These are phyloP conservation scores for Nemotelus nigrinus DNA, from an alignment of 2,888 invertebrate genomes.

Conservation along the genomic window DNA sequence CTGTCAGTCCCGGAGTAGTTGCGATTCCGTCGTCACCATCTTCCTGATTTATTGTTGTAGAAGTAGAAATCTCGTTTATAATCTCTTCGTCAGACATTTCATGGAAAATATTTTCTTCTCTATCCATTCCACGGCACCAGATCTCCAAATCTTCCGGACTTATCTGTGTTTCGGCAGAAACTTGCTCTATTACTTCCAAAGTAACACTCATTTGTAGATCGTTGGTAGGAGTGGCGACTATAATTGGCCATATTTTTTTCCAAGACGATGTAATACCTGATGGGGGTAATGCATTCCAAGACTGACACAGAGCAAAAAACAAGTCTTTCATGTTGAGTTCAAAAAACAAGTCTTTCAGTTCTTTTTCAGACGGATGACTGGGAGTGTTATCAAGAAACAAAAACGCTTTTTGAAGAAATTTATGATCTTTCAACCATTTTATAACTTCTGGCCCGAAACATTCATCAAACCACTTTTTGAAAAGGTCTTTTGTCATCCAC, in stretches of 20 bases:
- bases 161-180: not conserved
- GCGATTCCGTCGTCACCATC: not conserved
- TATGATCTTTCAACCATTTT: slow-evolving; percentile 1
- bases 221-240: not conserved
- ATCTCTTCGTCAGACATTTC: not conserved
- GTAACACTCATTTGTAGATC: slow-evolving; percentile 13
- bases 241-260: slow-evolving; percentile 15
- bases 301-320: not conserved
- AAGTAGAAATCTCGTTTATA: not conserved
- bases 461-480: slow-evolving; percentile 1
- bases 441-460: slow-evolving; percentile 2
- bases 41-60: slow-evolving; percentile 16
- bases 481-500: not conserved
- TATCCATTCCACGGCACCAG: slow-evolving; percentile 7
- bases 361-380: slow-evolving; percentile 48
- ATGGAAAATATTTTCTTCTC: slow-evolving; percentile 3
- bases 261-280: not conserved
- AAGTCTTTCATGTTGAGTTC: not conserved
- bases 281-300: slow-evolving; percentile 1
- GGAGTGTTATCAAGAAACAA: slow-evolving; percentile 52
- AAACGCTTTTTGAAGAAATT: slow-evolving; percentile 52
- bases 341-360: too few relatives aligned
- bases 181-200: slow-evolving; percentile 4
- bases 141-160: slow-evolving; percentile 12
- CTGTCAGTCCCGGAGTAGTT: not conserved